Percentiles rank a stretch among this genome's conserved stretches.
These are phyloP conservation scores for Bellardia bayeri DNA, from an alignment of 2,888 invertebrate species.

Conservation along the genomic window DNA sequence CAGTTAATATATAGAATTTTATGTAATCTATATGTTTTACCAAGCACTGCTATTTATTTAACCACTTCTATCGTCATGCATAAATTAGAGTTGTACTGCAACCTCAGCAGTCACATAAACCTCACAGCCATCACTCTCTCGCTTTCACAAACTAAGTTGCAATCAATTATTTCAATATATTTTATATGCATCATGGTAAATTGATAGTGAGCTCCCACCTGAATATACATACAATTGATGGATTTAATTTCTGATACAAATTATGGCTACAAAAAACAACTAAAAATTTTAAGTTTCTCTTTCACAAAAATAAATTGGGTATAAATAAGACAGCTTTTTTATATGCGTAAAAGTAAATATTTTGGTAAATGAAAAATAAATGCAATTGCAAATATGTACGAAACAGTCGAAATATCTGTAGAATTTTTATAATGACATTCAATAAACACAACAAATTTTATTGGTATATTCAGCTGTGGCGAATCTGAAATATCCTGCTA, in stretches of 20 bases:
- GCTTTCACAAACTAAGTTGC: slow-evolving; percentile 40
- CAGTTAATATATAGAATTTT: too few species aligned
- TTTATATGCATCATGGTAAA: slow-evolving; percentile 34
- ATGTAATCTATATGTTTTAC: neutral
- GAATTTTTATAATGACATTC: too few species aligned
- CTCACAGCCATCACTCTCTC: neutral
- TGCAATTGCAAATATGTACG: too few species aligned
- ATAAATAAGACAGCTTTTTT: too few species aligned
- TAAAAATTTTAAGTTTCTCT: neutral
- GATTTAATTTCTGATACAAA: slow-evolving; percentile 54
- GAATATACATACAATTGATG: slow-evolving; percentile 46
- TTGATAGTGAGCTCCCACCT: slow-evolving; percentile 54
- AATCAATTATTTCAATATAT: slow-evolving; percentile 60
- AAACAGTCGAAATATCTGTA: too few species aligned
- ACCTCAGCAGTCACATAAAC: slow-evolving; percentile 21
- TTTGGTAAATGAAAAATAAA: too few species aligned
- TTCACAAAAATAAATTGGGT: neutral
- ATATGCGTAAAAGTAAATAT: too few species aligned
- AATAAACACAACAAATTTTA: too few species aligned
- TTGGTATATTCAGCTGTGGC: too few species aligned
- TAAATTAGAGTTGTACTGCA: neutral
- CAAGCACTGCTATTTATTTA: neutral
- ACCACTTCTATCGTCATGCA: neutral
- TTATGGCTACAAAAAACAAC: neutral
- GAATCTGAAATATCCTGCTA: too few species aligned